Base-by-base conservation (phyloP, 1,140 invertebrate genomes). In the Achroia grisella region DNA sequence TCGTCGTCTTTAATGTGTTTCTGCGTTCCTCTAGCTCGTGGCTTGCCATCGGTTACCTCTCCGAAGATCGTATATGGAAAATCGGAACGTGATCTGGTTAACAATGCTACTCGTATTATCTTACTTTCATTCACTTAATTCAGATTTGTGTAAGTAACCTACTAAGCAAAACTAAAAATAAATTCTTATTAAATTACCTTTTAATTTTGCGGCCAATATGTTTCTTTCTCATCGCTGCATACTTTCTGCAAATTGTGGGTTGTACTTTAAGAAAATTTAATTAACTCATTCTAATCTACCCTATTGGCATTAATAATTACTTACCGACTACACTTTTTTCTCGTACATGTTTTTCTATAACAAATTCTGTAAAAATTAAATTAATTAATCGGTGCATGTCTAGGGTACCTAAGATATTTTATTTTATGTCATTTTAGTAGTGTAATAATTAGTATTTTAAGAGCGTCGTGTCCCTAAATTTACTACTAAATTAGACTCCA, bases 261-360 rank as follows among this genome's bases (percentile, higher is more conserved):
- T n/a, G 14, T 35, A 44, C 14, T 34, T 37, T 37, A 39, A 33
- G 23, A 47, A 45, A 48, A n/a, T n/a, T n/a, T n/a, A n/a, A n/a
- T n/a, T n/a, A n/a, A n/a, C n/a, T n/a, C n/a, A n/a, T n/a, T n/a
- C n/a, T n/a, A n/a, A n/a, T n/a, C n/a, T n/a, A n/a, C n/a, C n/a
- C n/a, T 5, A 12, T 14, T 13, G 12, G 1, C 11, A 4, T 41
- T 4, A 32, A 33, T 14, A 33, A 34, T 29, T 48, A 63, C 66
- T 51, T 44, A 79, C 75, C 63, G n/a, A n/a, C n/a, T 54, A 52
- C 72, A 73, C 64, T 70, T 73, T 37, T 62, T 76, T 50, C 56
- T 62, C 5, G 33, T 51, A 23, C 75, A 79, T 1, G 48, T 46
- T 59, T 71, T 79, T 34, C 35, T 67, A 31, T 46, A 37, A 42